Conservation (phyloP, 2,888 invertebrate genomes). For the Macaria liturata region DNA sequence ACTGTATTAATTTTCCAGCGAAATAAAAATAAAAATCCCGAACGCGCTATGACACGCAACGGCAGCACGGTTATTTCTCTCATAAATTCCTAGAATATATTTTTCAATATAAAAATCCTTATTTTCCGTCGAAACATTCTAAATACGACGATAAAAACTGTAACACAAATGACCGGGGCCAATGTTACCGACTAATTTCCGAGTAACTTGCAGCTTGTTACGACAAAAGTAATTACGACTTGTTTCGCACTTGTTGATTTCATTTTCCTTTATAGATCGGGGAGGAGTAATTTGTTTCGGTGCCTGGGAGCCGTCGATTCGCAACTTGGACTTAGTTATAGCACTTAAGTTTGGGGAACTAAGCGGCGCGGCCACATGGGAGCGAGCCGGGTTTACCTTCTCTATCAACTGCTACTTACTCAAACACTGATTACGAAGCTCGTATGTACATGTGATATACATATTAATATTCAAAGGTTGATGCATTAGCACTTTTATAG, state of each 20-base stretch:
- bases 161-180: slow-evolving; percentile 30
- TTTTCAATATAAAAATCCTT: slow-evolving; percentile 18
- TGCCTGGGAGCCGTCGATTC: slow-evolving; percentile 32
- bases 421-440: no score
- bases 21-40: slow-evolving; percentile 3
- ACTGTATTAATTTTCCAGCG: slow-evolving; percentile 2
- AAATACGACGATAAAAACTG: slow-evolving; percentile 22
- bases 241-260: slow-evolving; percentile 54
- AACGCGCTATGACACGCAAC: slow-evolving; percentile 2
- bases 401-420: neutral
- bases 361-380: slow-evolving; percentile 7
- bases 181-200: slow-evolving; percentile 43
- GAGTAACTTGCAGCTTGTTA: slow-evolving; percentile 40
- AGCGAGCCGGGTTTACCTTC: neutral
- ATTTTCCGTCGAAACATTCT: slow-evolving; percentile 10
- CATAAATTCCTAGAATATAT: slow-evolving; percentile 15
- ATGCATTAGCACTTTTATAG: no score
- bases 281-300: slow-evolving; percentile 49
- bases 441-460: no score
- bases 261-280: slow-evolving; percentile 48
- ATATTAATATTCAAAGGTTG: no score
- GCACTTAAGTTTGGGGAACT: slow-evolving; percentile 15
- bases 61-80: slow-evolving; percentile 1
- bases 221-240: slow-evolving; percentile 52
- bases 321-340: slow-evolving; percentile 30